Percentiles rank a stretch among this genome's conserved stretches.
phyloP scores from a whole-genome alignment of 2,888 invertebrate species.

The Hydriomena furcata region DNA sequence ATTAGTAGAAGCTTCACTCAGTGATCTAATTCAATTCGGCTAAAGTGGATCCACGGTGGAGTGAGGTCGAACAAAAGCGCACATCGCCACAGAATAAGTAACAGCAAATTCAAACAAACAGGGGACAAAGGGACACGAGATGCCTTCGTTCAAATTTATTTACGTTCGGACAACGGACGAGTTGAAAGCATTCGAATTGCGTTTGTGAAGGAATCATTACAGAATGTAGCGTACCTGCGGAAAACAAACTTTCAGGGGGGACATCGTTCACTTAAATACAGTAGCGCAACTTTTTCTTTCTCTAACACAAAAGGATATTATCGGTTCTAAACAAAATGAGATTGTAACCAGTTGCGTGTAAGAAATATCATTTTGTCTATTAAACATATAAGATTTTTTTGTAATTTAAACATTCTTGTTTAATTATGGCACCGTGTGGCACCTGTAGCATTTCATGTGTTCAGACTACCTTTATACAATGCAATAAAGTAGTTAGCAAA shows the following conservation, averaged over 20 bases:
- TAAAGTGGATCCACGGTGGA: constrained; percentile 56
- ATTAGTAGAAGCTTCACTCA: constrained; percentile 56
- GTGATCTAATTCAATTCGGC: constrained; percentile 66
- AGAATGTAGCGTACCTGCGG: constrained; percentile 23
- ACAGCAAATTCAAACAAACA: constrained; percentile 48
- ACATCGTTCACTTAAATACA: neutral
- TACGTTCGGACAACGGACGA: constrained; percentile 43
- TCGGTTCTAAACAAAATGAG: too few species aligned
- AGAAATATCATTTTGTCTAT: too few species aligned
- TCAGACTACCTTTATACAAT: too few species aligned
- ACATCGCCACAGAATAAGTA: constrained; percentile 33
- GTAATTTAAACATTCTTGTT: too few species aligned
- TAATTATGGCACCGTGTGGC: too few species aligned
- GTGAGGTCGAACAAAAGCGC: constrained; percentile 57
- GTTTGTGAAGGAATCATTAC: constrained; percentile 43
- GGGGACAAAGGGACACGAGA: constrained; percentile 50
- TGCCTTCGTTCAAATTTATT: constrained; percentile 52
- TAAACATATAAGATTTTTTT: too few species aligned
- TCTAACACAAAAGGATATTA: too few species aligned
- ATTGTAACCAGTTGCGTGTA: too few species aligned
- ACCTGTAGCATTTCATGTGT: too few species aligned
- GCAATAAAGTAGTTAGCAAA: too few species aligned
- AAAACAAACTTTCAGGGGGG: constrained; percentile 5
- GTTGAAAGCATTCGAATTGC: constrained; percentile 48
- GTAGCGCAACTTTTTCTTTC: constrained; percentile 1